Base-by-base conservation (phyloP, 2,888 invertebrate species). In the Catonia carolina region DNA sequence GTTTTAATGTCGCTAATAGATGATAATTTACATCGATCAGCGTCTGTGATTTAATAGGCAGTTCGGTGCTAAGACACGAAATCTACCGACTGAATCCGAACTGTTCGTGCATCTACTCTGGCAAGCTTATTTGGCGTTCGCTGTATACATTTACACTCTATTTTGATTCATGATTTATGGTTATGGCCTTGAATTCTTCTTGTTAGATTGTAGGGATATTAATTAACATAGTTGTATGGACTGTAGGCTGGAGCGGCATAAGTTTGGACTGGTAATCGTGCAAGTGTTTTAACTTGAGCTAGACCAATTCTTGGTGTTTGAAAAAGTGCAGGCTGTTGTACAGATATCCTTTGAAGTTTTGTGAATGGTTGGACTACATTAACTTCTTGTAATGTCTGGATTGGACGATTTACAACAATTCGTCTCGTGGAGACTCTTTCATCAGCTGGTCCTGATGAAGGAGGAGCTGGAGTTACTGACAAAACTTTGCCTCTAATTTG, bases 301-400 rank as follows among this genome's bases (percentile, higher is more conserved):
- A 74, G 69, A 54, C 74, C 74, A 53, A 74, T 68, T 49, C 71
- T 72, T 12, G 75, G 74, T 8, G 75, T 74, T 67, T 77, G 76
- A 65, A 76, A 72, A 50, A 74, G 58, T 10, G 78, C 77, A 7
- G 79, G 80, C 50, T 78, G 75, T 55, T 79, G 77, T n/a, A 79
- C 75, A 49, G 78, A 75, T 10, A 79, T 73, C 60, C 78, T 73
- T 62, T 79, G 77, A 62, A 78, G 72, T 65, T 80, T 79, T 37
- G 80, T 79, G 39, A 77, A 76, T 31, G 81, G 81, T 66, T 81
- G 78, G 45, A 78, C 75, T 42, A 80, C 77, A 60, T 80, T 77
- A 22, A 78, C 74, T 66, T 80, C 78, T 64, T 80, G 78, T 15
- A 80, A 73, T 2, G 81, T 81, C 68, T 80, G 79, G 61, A 81